Evolutionary conservation across 2,113 vertebrate species (phyloP).

Genomic region (Lophochroa leadbeateri): DNA sequence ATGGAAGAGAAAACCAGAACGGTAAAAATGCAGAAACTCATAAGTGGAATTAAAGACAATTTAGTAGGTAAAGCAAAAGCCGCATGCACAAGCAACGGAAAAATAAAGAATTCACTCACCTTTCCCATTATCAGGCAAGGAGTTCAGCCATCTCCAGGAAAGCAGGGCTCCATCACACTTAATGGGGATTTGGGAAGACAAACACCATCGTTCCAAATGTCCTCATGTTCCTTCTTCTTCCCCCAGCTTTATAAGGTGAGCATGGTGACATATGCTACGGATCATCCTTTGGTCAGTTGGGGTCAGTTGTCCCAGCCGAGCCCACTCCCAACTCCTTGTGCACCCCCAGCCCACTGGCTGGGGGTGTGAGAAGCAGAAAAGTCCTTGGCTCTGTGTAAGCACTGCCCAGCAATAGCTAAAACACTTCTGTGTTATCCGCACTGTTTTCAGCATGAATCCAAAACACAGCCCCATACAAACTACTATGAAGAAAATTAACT

Average conservation of each 20-base stretch:
- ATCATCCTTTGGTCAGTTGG: background rate
- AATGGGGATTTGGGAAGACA: background rate
- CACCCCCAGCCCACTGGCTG: background rate
- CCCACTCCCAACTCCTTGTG: accelerated
- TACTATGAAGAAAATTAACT: background rate
- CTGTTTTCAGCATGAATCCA: background rate
- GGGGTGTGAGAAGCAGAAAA: background rate
- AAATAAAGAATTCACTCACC: background rate
- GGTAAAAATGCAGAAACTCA: background rate
- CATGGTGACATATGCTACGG: accelerated
- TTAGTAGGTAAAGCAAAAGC: background rate
- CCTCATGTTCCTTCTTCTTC: background rate
- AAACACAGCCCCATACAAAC: background rate
- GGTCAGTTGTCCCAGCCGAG: background rate
- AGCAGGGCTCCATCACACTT: accelerated
- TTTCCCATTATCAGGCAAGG: background rate
- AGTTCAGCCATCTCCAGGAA: background rate
- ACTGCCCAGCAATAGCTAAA: background rate
- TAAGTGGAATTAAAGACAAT: background rate
- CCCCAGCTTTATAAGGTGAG: background rate
- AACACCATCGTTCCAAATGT: accelerated
- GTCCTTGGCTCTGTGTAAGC: background rate
- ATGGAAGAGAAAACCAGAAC: background rate
- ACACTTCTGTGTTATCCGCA: background rate
- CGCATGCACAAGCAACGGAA: accelerated